A percentile compares a stretch with the other conserved stretches of the same genome.
Conservation (phyloP, 2,113 vertebrate species). For the Indicator maculatus region DNA sequence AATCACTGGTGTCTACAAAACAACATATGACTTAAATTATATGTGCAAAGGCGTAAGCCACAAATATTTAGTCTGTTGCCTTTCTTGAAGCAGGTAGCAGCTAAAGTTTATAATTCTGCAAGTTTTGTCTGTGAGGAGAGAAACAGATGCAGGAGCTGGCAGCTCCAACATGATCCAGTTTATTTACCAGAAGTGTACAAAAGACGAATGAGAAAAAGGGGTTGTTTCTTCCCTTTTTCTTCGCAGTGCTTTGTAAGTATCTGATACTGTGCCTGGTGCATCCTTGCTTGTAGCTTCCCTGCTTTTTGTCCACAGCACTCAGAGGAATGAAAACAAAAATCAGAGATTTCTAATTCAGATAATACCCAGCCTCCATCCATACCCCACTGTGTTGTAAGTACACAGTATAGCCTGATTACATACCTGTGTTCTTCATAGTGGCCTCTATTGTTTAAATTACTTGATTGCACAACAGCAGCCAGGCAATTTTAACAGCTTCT, state of each 20-base stretch:
- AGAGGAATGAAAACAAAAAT: background rate
- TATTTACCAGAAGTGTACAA: background rate
- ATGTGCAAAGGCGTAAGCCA: slow-evolving; percentile 23
- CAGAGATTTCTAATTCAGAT: background rate
- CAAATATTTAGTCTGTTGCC: slow-evolving; percentile 20
- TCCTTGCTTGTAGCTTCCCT: background rate
- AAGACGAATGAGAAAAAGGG: background rate
- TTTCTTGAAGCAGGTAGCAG: background rate
- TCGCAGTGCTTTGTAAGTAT: background rate
- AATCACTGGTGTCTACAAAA: slow-evolving; percentile 15
- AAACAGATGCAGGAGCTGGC: background rate
- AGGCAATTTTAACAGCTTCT: background rate
- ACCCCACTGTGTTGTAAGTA: accelerated
- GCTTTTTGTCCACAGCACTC: background rate
- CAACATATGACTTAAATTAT: slow-evolving; percentile 4
- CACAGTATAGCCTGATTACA: accelerated
- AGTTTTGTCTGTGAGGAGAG: background rate
- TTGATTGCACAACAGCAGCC: background rate
- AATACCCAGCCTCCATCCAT: background rate
- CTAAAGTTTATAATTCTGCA: background rate
- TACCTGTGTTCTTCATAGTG: background rate
- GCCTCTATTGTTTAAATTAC: background rate
- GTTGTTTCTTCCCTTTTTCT: background rate
- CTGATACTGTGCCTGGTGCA: background rate
- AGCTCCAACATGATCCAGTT: accelerated